Evolutionary conservation across 2,888 invertebrate species (phyloP), one percentile per base, ranked within the genome.

Genomic region (Gortyna flavago): DNA sequence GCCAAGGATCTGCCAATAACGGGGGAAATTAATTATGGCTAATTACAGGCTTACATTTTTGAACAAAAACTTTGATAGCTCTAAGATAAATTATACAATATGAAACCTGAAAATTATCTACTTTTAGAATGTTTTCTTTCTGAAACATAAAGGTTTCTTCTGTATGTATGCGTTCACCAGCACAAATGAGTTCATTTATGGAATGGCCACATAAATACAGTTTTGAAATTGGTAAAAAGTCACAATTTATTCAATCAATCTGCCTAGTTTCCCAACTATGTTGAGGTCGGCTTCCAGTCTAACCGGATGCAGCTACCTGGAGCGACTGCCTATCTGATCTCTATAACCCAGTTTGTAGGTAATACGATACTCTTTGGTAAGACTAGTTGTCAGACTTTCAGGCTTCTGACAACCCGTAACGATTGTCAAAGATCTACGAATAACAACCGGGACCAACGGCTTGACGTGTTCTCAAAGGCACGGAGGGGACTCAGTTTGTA

Each of bases 21-120:
- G 80, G 73, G 48, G 25, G 54, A 71, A 77, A 85, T 85, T 83
- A 70, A 85, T 85, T 83, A 74, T 48, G 57, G 57, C 83, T 80
- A 78, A 86, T 86, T 76, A 84, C 29, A 51, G 29, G 25, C 21
- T 62, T 38, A 35, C 68, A 68, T 41, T 70, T 80, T 76, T 54
- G 0, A 61, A 54, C 32, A 41, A n/a, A 72, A 72, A 32, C 61
- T 75, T 73, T 13, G 13, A 51, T 2, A 44, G 3, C 41, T 69
- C 44, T 51, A 59, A 35, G 18, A 69, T 65, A 29, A 41, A 44
- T 75, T 5, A 32, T 61, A 29, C 8, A 32, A 29, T 68, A 67
- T 48, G 38, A 57, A 35, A 38, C 21, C 41, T 7, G 2, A 16
- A 9, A 8, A 41, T 25, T 18, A 9, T 32, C 1, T 59, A 7